phyloP scores from a whole-genome alignment of 2,888 invertebrate genomes.

The Achlya flavicornis region DNA sequence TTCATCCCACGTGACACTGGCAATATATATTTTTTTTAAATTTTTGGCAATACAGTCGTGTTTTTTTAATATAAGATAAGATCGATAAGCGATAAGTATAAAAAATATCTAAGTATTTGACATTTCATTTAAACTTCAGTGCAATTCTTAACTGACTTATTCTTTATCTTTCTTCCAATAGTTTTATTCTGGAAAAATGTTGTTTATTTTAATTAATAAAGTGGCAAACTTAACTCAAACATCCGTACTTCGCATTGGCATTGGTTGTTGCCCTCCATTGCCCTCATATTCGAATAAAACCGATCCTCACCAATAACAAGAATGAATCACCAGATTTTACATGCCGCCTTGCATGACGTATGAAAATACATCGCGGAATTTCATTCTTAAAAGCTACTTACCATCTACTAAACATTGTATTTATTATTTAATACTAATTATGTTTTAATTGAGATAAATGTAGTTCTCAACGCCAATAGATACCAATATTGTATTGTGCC shows the following conservation, averaged over 20 bases:
- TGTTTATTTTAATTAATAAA: neutral
- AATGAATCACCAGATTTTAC: conserved; percentile 47
- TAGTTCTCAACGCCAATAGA: neutral
- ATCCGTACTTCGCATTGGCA: conserved; percentile 26
- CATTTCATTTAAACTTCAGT: no score
- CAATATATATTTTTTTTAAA: no score
- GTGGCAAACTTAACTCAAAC: conserved; percentile 29
- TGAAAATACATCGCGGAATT: conserved; percentile 19
- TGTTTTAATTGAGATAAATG: no score
- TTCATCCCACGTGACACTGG: no score
- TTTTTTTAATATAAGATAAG: no score
- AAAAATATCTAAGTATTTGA: no score
- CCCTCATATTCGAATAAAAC: conserved; percentile 26
- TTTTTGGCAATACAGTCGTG: no score
- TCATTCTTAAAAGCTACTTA: conserved; percentile 19
- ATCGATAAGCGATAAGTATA: no score
- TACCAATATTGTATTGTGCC: neutral
- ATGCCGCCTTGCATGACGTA: conserved; percentile 15
- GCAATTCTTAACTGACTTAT: no score
- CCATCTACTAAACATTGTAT: no score
- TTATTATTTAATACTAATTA: no score
- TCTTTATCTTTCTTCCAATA: no score
- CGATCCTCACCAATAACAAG: conserved; percentile 28
- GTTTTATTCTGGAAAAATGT: neutral
- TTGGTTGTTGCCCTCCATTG: neutral